A percentile compares a stretch with the other conserved stretches of the same genome.
phyloP scores from a whole-genome alignment of 23 tunicate species.

The Styela clava region DNA sequence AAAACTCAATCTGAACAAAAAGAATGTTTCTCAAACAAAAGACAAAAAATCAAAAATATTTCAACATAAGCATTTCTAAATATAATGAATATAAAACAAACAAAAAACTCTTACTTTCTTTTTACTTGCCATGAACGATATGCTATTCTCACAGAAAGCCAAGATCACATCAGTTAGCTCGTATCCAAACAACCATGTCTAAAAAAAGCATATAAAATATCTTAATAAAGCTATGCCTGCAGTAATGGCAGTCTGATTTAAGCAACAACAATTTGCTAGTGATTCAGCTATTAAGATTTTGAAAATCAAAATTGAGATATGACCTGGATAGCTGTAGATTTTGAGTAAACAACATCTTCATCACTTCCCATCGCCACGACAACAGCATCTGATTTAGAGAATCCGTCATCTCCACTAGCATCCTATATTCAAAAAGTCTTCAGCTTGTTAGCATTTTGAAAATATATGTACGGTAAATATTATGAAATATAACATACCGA shows the following conservation, averaged over 20 bases:
- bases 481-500: no score
- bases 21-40: background rate
- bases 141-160: conserved; percentile 79
- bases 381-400: conserved; percentile 63
- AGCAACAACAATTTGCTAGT: no score
- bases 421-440: conserved; percentile 3
- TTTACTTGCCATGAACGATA: conserved; percentile 76
- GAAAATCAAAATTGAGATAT: no score
- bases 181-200: conserved; percentile 99
- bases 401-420: conserved; percentile 32
- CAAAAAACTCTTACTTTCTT: conserved; percentile 62
- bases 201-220: no score
- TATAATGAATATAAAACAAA: background rate
- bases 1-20: conserved; percentile 64
- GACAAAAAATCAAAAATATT: background rate
- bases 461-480: no score
- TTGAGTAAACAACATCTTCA: conserved; percentile 83
- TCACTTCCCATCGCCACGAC: conserved; percentile 85
- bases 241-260: no score
- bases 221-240: no score
- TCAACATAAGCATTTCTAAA: background rate
- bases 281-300: no score
- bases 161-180: conserved; percentile 89
- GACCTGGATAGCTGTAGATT: conserved; percentile 87
- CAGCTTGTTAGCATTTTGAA: no score